Conservation (phyloP, 2,888 invertebrate genomes). For the Sesia apiformis region DNA sequence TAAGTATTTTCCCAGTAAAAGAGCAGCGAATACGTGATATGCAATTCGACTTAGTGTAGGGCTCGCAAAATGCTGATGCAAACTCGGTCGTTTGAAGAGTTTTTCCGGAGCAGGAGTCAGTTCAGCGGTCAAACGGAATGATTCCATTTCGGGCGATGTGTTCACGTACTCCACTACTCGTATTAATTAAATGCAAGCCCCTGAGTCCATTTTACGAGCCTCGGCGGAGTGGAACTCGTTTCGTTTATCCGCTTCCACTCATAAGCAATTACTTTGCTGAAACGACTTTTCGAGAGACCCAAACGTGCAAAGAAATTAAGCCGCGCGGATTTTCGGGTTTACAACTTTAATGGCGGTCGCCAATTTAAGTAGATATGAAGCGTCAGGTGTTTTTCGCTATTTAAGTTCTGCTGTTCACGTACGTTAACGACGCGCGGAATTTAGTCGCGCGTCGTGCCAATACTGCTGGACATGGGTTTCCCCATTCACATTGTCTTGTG, state of each 20-base stretch:
- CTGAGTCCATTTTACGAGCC: slow-evolving; percentile 66
- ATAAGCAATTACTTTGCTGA: slow-evolving; percentile 69
- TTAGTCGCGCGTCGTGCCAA: no score
- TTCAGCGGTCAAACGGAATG: slow-evolving; percentile 54
- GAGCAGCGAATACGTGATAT: not conserved
- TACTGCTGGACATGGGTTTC: no score
- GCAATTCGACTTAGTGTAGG: slow-evolving; percentile 23
- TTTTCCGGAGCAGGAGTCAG: slow-evolving; percentile 43
- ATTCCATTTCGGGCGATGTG: slow-evolving; percentile 53
- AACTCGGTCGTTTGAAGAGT: slow-evolving; percentile 25
- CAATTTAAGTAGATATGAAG: slow-evolving; percentile 32
- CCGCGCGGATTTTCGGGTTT: slow-evolving; percentile 49
- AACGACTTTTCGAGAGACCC: slow-evolving; percentile 57
- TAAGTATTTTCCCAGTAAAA: not conserved
- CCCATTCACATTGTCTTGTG: no score
- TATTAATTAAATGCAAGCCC: slow-evolving; percentile 72
- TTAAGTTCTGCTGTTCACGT: not conserved
- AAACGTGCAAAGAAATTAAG: slow-evolving; percentile 64
- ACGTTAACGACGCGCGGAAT: no score
- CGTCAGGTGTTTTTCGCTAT: slow-evolving; percentile 17
- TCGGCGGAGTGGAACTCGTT: slow-evolving; percentile 60
- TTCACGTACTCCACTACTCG: slow-evolving; percentile 59
- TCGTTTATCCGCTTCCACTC: slow-evolving; percentile 69
- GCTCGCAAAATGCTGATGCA: slow-evolving; percentile 29
- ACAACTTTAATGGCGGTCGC: slow-evolving; percentile 42